Evolutionary conservation across 1,140 invertebrate species (phyloP).

Genomic region (Propsilocerus akamusi): DNA sequence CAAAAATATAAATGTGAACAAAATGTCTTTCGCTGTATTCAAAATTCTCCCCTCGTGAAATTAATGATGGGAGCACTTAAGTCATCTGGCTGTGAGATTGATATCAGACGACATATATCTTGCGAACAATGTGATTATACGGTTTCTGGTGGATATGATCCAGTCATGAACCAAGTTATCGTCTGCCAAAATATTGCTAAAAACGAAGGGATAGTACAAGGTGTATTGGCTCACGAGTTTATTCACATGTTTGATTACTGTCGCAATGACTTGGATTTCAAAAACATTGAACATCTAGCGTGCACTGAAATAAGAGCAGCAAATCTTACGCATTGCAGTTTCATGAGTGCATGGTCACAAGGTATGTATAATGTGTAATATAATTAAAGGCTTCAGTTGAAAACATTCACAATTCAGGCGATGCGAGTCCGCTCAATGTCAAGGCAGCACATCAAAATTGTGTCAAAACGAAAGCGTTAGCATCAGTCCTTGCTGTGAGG

Average conservation of each 20-base stretch:
- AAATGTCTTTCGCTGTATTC: slow-evolving; percentile 54
- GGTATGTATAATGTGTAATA: no score
- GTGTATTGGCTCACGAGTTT: slow-evolving; percentile 78
- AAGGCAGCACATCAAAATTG: slow-evolving; percentile 63
- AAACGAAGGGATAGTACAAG: slow-evolving; percentile 44
- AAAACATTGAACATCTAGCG: slow-evolving; percentile 80
- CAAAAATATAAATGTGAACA: slow-evolving; percentile 63
- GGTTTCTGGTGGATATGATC: slow-evolving; percentile 86
- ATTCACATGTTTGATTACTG: slow-evolving; percentile 96
- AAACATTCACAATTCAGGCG: slow-evolving; percentile 28
- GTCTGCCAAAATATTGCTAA: slow-evolving; percentile 73
- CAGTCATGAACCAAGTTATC: slow-evolving; percentile 73
- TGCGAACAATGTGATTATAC: slow-evolving; percentile 74
- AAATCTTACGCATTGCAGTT: slow-evolving; percentile 82
- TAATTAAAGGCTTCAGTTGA: no score
- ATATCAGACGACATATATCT: slow-evolving; percentile 69
- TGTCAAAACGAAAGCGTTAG: slow-evolving; percentile 71
- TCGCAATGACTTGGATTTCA: slow-evolving; percentile 71
- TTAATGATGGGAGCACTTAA: slow-evolving; percentile 70
- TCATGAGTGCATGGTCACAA: slow-evolving; percentile 54
- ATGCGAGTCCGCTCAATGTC: slow-evolving; percentile 52
- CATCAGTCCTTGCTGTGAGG: slow-evolving; percentile 64
- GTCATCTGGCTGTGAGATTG: slow-evolving; percentile 62
- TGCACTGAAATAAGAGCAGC: slow-evolving; percentile 89
- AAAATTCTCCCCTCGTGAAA: slow-evolving; percentile 67